Percentiles rank a stretch among this genome's conserved stretches.
These are phyloP conservation scores for Protaetia brevitarsis DNA, from an alignment of 1,140 invertebrate species.

Conservation along the genomic window DNA sequence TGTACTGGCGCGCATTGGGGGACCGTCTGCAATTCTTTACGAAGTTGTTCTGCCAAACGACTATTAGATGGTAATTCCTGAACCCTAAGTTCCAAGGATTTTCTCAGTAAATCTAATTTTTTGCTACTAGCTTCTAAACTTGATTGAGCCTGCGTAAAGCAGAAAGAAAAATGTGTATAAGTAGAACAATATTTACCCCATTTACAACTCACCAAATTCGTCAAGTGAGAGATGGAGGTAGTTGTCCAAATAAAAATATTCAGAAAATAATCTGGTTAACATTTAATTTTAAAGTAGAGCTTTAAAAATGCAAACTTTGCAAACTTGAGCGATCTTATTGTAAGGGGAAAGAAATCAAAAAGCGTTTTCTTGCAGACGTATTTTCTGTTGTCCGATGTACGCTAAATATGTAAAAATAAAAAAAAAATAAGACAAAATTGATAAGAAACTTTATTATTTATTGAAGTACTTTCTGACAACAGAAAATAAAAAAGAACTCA, in stretches of 20 bases:
- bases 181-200: too few relatives aligned
- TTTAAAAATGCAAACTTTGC: not conserved
- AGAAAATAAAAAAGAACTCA: slow-evolving; percentile 8
- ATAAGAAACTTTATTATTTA: not conserved
- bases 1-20: slow-evolving; percentile 65
- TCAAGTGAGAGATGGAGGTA: not conserved
- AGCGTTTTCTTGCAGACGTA: not conserved
- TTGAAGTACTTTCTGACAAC: slow-evolving; percentile 6
- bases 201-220: slow-evolving; percentile 8
- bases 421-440: not conserved
- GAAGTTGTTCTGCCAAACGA: slow-evolving; percentile 66
- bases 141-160: slow-evolving; percentile 81
- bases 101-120: slow-evolving; percentile 88
- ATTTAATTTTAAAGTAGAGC: not conserved
- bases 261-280: not conserved
- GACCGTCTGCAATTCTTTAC: slow-evolving; percentile 69
- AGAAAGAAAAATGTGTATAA: too few relatives aligned
- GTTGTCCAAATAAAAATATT: not conserved
- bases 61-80: slow-evolving; percentile 82
- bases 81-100: slow-evolving; percentile 82
- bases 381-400: slow-evolving; percentile 14
- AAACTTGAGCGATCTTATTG: not conserved
- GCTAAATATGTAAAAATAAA: too few relatives aligned
- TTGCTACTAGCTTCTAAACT: slow-evolving; percentile 88
- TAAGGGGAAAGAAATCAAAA: not conserved